These are phyloP conservation scores for Bombylius major DNA, from an alignment of 2,888 invertebrate species.

Conservation along the genomic window DNA sequence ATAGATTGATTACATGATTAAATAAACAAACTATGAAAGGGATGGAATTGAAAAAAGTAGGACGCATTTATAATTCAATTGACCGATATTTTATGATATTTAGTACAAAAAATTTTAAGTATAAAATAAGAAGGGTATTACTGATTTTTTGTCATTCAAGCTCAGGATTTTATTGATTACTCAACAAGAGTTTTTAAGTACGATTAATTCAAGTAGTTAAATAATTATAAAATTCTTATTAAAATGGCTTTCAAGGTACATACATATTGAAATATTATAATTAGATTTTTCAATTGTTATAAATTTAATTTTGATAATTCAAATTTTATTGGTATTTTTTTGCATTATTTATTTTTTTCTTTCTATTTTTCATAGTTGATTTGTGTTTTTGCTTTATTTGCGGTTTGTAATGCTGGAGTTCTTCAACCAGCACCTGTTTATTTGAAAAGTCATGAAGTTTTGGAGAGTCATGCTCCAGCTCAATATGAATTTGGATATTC, in stretches of 20 bases:
- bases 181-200: no score
- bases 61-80: no score
- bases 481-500: conserved; percentile 35
- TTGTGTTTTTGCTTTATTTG: background rate
- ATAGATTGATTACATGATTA: no score
- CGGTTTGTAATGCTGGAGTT: background rate
- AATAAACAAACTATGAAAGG: no score
- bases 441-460: background rate
- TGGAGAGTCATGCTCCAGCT: conserved; percentile 21
- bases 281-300: no score
- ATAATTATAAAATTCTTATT: no score
- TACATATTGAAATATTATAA: background rate
- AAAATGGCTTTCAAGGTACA: background rate
- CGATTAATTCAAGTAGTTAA: no score
- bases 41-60: no score
- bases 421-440: background rate
- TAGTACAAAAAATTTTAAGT: background rate
- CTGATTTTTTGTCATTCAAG: no score
- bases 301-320: no score
- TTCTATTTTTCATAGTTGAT: background rate
- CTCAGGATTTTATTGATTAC: no score
- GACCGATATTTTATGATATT: background rate
- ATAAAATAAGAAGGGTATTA: background rate
- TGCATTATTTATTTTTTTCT: background rate
- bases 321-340: no score